Base-by-base conservation (phyloP, 2,888 invertebrate species). In the Andrena bicolor region DNA sequence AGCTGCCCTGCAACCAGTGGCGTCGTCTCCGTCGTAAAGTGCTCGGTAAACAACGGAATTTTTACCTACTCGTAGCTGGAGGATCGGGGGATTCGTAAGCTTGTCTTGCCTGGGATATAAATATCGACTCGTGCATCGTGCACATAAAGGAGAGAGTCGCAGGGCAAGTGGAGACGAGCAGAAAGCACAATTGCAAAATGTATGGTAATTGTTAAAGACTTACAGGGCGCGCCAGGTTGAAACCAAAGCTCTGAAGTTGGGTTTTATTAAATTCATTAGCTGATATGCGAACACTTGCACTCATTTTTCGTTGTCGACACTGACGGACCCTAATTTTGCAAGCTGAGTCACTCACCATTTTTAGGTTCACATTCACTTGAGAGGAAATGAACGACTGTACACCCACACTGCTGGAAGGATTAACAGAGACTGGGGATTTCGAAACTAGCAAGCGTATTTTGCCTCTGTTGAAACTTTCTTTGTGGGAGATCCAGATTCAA, bases 21-120 rank as follows among this genome's bases (percentile, higher is more conserved):
- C 78, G 72, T 78, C 51, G 49, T 72, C 77, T 66, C 66, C 71
- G 71, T 49, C 32, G 66, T n/a, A 35, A 63, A 80, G 80, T 72
- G 78, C 63, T 63, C 56, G 63, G 71, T 63, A 80, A 80, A 80
- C 78, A 49, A 48, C 48, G 13, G 32, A 23, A 8, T 56, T 78
- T 71, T 58, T 68, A 64, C 49, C 72, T 56, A 69, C 63, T 28
- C 35, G 26, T 16, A 48, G 30, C 26, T 26, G 8, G n/a, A 13
- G 10, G 7, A n/a, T 63, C 48, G 49, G 49, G 16, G 32, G 16
- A 71, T 48, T 61, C 65, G 58, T 48, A 60, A 78, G 74, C 53
- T 48, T 23, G 51, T 68, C 48, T 26, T 61, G n/a, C 51, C 68
- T 58, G 41, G n/a, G 13, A 28, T 28, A 16, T 30, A 41, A 41